Base-by-base conservation (phyloP, 2,888 invertebrate genomes). In the Tinea semifulvella region DNA sequence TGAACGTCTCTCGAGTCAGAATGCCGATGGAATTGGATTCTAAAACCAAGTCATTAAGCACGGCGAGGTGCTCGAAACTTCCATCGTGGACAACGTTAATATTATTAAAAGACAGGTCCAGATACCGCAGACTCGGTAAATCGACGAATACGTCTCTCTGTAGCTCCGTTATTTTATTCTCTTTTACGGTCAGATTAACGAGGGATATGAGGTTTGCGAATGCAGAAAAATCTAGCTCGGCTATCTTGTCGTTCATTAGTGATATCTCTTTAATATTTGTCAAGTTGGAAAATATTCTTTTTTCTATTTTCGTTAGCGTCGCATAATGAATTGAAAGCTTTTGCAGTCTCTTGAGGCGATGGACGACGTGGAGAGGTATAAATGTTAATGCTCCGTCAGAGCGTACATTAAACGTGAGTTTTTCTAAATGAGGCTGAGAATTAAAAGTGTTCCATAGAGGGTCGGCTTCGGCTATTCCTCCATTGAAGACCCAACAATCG, bases 31-130 rank as follows among this genome's bases (percentile, higher is more conserved):
- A 87, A 80, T 89, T 92, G 52, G 84, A 82, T 57, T 91, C 91
- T 54, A 96, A 72, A 63, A 94, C 90, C 51, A 97, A 76, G 56
- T 90, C 90, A 49, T 88, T 85, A 46, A 96, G 82, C 52, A 89
- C 85, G 13, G 84, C 82, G 61, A 92, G 72, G 58, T 89, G 86
- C 56, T 85, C 84, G 63, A 92, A 94, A 49, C 96, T 90, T 53
- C 90, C 90, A 52, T 94, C 94, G 58, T 96, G 96, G 36, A 94
- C 82, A 42, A 88, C 84, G 58, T 90, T 90, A 52, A 98, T 85
- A 58, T 88, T 89, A 74, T 98, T 98, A 63, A 89, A 89, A 61
- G 94, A 93, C 52, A 98, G 82, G 61, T 88, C 89, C 49, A 98
- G 85, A 52, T 88, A 86, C 60, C 85, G 85, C 56, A 92, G 74